Evolutionary conservation across 2,888 invertebrate genomes (phyloP).

Genomic region (Orthonychiurus folsomi): DNA sequence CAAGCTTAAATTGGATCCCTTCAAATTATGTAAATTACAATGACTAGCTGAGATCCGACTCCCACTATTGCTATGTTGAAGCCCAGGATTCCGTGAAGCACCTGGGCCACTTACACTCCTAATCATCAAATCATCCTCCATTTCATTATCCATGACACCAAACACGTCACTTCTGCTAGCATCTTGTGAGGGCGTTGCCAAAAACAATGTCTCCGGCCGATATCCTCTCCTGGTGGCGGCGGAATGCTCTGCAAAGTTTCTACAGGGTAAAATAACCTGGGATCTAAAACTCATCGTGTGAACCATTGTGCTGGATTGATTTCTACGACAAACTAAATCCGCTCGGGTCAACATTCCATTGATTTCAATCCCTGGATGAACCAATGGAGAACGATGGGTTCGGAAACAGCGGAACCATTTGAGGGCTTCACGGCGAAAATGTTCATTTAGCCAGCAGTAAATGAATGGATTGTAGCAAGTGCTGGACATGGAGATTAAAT

Average conservation of each 20-base stretch:
- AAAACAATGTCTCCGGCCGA: constrained; percentile 5
- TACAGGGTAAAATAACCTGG: not conserved
- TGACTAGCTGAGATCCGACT: too few relatives aligned
- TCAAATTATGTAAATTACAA: too few relatives aligned
- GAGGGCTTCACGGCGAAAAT: constrained; percentile 42
- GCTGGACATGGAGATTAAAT: constrained; percentile 48
- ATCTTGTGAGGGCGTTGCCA: not conserved
- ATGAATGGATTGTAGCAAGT: constrained; percentile 48
- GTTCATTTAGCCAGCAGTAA: constrained; percentile 48
- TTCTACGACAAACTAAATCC: constrained; percentile 23
- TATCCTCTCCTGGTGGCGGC: not conserved
- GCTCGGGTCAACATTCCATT: constrained; percentile 36
- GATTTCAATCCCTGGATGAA: constrained; percentile 38
- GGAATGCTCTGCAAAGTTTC: not conserved
- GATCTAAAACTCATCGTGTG: constrained; percentile 19
- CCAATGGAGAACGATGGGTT: constrained; percentile 30
- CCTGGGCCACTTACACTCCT: too few relatives aligned
- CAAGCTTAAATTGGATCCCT: too few relatives aligned
- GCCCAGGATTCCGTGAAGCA: too few relatives aligned
- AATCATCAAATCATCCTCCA: too few relatives aligned
- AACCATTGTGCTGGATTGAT: constrained; percentile 26
- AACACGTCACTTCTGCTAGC: not conserved
- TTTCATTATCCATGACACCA: not conserved
- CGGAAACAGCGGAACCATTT: constrained; percentile 42
- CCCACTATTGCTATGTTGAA: too few relatives aligned